These are phyloP conservation scores for Denticeps clupeoides DNA, from an alignment of 2,797 vertebrate genomes.

Conservation along the genomic window DNA sequence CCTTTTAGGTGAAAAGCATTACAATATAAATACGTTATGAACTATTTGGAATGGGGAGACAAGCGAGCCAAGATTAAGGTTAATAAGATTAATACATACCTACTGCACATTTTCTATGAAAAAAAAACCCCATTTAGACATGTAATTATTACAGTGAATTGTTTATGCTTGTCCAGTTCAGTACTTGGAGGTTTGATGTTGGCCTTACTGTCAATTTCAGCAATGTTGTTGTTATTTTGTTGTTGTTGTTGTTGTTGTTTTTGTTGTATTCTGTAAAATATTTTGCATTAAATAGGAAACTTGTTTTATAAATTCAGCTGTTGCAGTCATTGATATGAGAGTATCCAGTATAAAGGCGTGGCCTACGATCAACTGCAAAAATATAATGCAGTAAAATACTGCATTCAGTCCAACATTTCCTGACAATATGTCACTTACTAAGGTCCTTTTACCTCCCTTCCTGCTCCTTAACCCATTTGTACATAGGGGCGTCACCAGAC, in stretches of 20 bases:
- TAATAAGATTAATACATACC: not conserved
- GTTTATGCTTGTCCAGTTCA: slow-evolving; percentile 62
- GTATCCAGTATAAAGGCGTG: not conserved
- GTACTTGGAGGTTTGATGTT: slow-evolving; percentile 59
- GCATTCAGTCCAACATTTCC: not conserved
- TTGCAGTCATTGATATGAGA: not conserved
- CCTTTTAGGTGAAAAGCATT: not conserved
- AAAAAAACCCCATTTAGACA: slow-evolving; percentile 30
- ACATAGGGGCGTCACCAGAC: too few species aligned
- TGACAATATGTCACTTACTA: not conserved
- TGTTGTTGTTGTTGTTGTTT: slow-evolving; percentile 43
- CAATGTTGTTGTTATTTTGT: slow-evolving; percentile 43
- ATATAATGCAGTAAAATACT: too few species aligned
- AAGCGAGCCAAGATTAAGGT: not conserved
- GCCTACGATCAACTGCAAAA: too few species aligned
- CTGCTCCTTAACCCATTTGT: not conserved
- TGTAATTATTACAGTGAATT: slow-evolving; percentile 48
- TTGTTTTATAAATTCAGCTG: slow-evolving; percentile 57
- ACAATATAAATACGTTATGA: not conserved
- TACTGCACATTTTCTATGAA: slow-evolving; percentile 31
- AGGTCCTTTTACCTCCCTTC: slow-evolving; percentile 21
- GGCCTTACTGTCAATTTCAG: slow-evolving; percentile 70
- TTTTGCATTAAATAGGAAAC: slow-evolving; percentile 77
- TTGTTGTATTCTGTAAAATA: slow-evolving; percentile 71
- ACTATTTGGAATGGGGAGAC: slow-evolving; percentile 9